Evolutionary conservation across 2,888 invertebrate genomes (phyloP), one percentile per base, ranked within the genome.

Genomic region (Opisthograptis luteolata): DNA sequence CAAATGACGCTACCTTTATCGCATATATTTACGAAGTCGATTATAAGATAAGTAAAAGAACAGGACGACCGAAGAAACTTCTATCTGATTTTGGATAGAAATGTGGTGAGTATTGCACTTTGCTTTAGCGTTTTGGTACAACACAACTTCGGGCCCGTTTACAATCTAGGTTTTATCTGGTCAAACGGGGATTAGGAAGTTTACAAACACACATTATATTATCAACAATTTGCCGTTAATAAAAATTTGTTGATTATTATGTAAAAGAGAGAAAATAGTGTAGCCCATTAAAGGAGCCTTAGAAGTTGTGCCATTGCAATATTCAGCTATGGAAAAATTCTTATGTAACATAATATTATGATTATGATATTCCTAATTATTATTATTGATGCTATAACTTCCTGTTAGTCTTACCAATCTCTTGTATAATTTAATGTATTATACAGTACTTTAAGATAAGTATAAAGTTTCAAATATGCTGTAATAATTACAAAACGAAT

Each of bases 321-420:
- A 42, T 15, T 30, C 34, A 12, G 50, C 46, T 59, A 54, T 30
- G 30, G 27, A 53, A 44, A 44, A 31, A 19, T 30, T n/a, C 8
- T 39, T 15, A 45, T 30, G 24, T 40, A 46, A 43, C 42, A n/a
- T n/a, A n/a, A n/a, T n/a, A 19, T 48, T 48, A 49, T 50, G 40
- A 22, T 49, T 47, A 50, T 52, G 37, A 41, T 58, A 59, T 59
- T 54, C 43, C 48, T 53, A 53, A 57, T 54, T 49, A 57, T 58
- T 55, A 57, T 59, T 50, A 42, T 60, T 60, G 54, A 62, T 53
- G 55, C 60, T 65, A 58, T 58, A 54, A 60, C 60, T 68, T 64
- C 57, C 61, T 62, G 61, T 60, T 63, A 62, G 63, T 58, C 49
- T 59, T 60, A 57, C 55, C 60, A 48, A 42, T 51, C 35, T 44